Evolutionary conservation across 2,797 vertebrate genomes (phyloP).

Genomic region (Sebastes nivosus): DNA sequence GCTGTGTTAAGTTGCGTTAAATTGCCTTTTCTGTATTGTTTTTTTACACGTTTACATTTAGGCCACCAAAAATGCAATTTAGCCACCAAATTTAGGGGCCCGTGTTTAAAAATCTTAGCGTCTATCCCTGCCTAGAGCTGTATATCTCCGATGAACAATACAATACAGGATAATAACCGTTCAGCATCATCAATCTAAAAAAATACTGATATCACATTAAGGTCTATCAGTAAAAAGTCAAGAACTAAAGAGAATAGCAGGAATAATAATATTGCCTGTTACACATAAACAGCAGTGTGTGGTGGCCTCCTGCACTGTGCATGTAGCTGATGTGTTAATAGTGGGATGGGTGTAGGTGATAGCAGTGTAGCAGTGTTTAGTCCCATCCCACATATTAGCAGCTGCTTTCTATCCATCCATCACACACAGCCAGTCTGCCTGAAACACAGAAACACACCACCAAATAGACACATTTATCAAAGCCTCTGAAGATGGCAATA

Average conservation of each 20-base stretch:
- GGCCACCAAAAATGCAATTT: too few relatives aligned
- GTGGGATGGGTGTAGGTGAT: slow-evolving; percentile 71
- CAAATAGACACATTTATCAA: slow-evolving; percentile 77
- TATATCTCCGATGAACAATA: neutral
- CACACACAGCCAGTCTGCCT: slow-evolving; percentile 59
- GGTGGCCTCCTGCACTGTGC: slow-evolving; percentile 53
- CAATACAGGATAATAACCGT: too few relatives aligned
- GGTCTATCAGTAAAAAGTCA: neutral
- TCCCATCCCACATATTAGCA: slow-evolving; percentile 73
- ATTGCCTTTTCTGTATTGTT: too few relatives aligned
- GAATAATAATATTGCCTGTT: neutral
- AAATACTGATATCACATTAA: neutral
- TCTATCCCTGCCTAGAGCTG: too few relatives aligned
- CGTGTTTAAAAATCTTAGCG: too few relatives aligned
- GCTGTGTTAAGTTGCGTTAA: too few relatives aligned
- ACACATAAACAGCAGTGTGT: neutral
- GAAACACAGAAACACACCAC: slow-evolving; percentile 67
- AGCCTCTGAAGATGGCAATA: slow-evolving; percentile 55
- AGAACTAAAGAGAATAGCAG: neutral
- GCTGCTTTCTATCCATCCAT: slow-evolving; percentile 71
- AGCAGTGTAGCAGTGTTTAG: slow-evolving; percentile 69
- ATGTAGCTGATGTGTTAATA: slow-evolving; percentile 70
- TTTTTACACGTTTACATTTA: too few relatives aligned
- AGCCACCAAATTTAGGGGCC: too few relatives aligned
- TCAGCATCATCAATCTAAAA: neutral